Evolutionary conservation across 2,797 vertebrate species (phyloP), one percentile per base, ranked within the genome.

Genomic region (Streptopelia turtur): DNA sequence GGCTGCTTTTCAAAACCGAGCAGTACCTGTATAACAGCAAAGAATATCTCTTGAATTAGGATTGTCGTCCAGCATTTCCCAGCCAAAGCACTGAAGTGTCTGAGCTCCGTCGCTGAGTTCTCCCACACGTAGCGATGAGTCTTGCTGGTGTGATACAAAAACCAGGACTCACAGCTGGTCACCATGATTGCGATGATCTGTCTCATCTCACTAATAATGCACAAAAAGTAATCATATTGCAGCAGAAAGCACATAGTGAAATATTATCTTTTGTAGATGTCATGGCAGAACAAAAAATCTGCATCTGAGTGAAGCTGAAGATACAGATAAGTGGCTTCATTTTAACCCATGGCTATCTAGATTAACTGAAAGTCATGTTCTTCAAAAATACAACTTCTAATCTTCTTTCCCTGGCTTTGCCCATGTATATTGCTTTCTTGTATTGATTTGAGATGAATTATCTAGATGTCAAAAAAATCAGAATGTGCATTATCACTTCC

Each of bases 61-160:
- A 30, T 21, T 33, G n/a, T 50, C 50, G 27, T 85, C 47, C 70
- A 47, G 16, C 23, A 13, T 37, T 49, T 64, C 31, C 11, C 31
- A 21, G 35, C 17, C 50, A 16, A 77, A 55, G 20, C 25, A 13
- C 21, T 25, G 15, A 68, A 0, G 1, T 10, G 8, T 13, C 22
- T 31, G 45, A 81, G 65, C n/a, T 39, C 50, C 4, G 0, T 33
- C 31, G 16, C 22, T 3, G 41, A 72, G 20, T 41, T 72, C n/a
- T 68, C 60, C 35, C 23, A 9, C 35, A 13, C 0, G 0, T 8
- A 55, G 16, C 5, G 5, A 13, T 10, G 21, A 41, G 20, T 63
- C 20, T 28, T 52, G 50, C 25, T 1, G 3, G 33, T 3, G 1
- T 11, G 25, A 33, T 1, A 11, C 53, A 16, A 70, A 37, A 84